Evolutionary conservation across 2,888 invertebrate genomes (phyloP), one percentile per base, ranked within the genome.

Genomic region (Leptopilina syphax): DNA sequence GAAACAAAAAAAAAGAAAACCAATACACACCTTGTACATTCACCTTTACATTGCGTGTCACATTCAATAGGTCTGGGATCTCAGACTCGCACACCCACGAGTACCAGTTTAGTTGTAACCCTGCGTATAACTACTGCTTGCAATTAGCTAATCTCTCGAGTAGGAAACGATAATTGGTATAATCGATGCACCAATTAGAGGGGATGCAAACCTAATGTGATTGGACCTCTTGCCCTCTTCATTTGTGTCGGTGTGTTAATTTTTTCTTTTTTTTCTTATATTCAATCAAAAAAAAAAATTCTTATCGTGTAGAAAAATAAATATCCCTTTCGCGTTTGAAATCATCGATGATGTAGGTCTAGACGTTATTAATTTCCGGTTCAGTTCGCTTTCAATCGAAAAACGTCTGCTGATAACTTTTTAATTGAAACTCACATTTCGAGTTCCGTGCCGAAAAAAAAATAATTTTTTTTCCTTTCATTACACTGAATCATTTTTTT

Each of bases 171-270:
- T 90, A 90, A 89, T 90, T 89, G 88, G 86, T 87, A 89, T 89
- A 90, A 90, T 90, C 89, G 90, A 89, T 88, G 89, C 89, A 86
- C 86, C 88, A 90, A 89, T 90, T 89, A 88, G 86, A 86, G 86
- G 85, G 85, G 80, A 86, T 85, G 85, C 83, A 87, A 87, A 86
- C 85, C 34, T 89, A 90, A 89, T 88, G 88, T 89, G 89, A 87
- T 88, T 85, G 86, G 47, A 79, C 65, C 24, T 44, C 44, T 44
- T 8, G 8, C 7, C 8, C 8, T 5, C 60, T 24, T 12, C 3
- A 50, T 50, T 9, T 12, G 54, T 66, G 34, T 44, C 44, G 3
- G 3, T 44, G 27, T 12, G 54, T 57, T 0, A 73, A 50, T 50
- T 50, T 50, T 50, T 50, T 50, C 8, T 44, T 44, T 44, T 44